Conservation (phyloP, 2,797 vertebrate genomes). For the Moxostoma hubbsi region DNA sequence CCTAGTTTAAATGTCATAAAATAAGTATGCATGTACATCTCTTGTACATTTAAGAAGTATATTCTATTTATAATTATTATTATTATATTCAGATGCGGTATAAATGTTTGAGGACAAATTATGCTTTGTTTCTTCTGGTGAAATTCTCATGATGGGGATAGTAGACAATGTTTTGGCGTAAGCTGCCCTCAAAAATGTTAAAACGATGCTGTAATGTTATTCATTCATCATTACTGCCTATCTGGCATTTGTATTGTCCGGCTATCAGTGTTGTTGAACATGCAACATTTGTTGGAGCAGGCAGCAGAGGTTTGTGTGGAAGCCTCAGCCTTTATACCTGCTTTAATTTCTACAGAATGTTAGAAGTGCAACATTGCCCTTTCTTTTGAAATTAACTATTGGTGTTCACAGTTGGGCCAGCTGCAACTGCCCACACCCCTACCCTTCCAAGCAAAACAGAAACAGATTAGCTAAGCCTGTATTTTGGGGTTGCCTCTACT, state of each 20-base stretch:
- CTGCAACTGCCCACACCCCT: constrained; percentile 14
- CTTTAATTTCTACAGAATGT: neutral
- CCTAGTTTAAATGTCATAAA: constrained; percentile 31
- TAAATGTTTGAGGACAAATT: neutral
- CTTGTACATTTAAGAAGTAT: constrained; percentile 35
- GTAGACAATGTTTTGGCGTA: neutral
- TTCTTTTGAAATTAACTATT: constrained; percentile 1
- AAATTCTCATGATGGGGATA: neutral
- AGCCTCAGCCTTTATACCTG: neutral
- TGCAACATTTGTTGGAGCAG: neutral
- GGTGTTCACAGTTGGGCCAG: constrained; percentile 16
- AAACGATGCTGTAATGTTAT: neutral
- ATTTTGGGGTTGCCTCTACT: constrained; percentile 23
- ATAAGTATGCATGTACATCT: constrained; percentile 33
- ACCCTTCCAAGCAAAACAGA: neutral
- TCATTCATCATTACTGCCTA: neutral
- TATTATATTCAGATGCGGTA: too few relatives aligned
- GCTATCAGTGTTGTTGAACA: neutral
- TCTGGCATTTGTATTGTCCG: neutral
- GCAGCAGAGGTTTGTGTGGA: neutral
- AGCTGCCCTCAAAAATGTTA: neutral
- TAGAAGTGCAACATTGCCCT: neutral
- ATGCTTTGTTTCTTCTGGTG: neutral
- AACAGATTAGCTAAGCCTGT: constrained; percentile 17
- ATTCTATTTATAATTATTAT: neutral